Evolutionary conservation across 2,797 vertebrate genomes (phyloP).

Genomic region (Eospalax fontanierii): DNA sequence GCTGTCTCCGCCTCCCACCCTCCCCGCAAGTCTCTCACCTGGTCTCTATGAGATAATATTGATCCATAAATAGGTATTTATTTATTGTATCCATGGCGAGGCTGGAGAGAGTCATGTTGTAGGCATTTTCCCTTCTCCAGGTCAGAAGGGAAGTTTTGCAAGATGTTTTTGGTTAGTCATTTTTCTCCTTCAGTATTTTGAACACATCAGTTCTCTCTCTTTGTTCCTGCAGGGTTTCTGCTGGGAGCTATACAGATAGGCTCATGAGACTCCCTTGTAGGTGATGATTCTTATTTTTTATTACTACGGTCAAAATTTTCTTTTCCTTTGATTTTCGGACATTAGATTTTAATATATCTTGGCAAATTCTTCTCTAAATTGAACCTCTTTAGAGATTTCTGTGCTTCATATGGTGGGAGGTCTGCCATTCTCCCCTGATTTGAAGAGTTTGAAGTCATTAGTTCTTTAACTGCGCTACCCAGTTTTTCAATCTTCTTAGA

Average conservation of each 20-base stretch:
- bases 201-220: neutral
- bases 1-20: neutral
- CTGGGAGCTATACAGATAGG: neutral
- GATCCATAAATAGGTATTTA: neutral
- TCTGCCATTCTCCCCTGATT: neutral
- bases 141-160: neutral
- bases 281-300: neutral
- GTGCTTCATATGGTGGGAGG: neutral
- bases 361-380: neutral
- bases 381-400: neutral
- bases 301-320: neutral
- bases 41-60: neutral
- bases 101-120: neutral
- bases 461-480: neutral
- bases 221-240: neutral
- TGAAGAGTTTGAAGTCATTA: neutral
- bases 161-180: neutral
- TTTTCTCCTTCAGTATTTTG: neutral
- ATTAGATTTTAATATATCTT: neutral
- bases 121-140: neutral
- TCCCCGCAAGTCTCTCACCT: neutral
- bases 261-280: neutral
- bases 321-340: slow-evolving; percentile 14
- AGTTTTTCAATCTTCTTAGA: neutral
- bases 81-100: too few relatives aligned